phyloP scores from a whole-genome alignment of 1,140 invertebrate species.

The Drosophila persimilis region DNA sequence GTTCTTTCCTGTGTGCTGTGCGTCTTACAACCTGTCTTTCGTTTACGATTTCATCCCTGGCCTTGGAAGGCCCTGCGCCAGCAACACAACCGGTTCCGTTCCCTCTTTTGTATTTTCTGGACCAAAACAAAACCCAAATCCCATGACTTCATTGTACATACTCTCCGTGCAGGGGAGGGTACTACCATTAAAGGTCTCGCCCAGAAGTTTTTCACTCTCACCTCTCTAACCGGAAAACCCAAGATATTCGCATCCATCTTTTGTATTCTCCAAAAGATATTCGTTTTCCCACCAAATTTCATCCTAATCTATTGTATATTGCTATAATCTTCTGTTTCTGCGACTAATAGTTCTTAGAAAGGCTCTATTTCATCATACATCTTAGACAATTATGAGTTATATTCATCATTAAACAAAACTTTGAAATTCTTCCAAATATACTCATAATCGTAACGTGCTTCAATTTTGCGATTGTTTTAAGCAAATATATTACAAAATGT shows the following conservation, averaged over 20 bases:
- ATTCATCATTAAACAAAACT: not conserved
- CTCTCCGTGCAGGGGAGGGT: too few relatives aligned
- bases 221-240: not conserved
- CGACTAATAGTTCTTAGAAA: too few relatives aligned
- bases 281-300: not conserved
- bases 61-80: conserved; percentile 7
- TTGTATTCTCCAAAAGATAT: not conserved
- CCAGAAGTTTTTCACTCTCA: not conserved
- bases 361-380: too few relatives aligned
- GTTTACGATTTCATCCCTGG: conserved; percentile 6
- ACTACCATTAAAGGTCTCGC: too few relatives aligned
- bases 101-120: not conserved
- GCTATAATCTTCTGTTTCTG: not conserved
- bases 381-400: too few relatives aligned
- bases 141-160: conserved; percentile 33
- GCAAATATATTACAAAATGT: too few relatives aligned
- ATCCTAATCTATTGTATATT: not conserved
- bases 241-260: too few relatives aligned
- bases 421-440: too few relatives aligned
- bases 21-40: not conserved
- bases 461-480: too few relatives aligned
- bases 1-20: conserved; percentile 24
- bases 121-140: conserved; percentile 27
- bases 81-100: conserved; percentile 17
- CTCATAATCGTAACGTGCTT: too few relatives aligned